These are phyloP conservation scores for Melanerpes formicivorus DNA, from an alignment of 2,113 vertebrate genomes.

Conservation along the genomic window DNA sequence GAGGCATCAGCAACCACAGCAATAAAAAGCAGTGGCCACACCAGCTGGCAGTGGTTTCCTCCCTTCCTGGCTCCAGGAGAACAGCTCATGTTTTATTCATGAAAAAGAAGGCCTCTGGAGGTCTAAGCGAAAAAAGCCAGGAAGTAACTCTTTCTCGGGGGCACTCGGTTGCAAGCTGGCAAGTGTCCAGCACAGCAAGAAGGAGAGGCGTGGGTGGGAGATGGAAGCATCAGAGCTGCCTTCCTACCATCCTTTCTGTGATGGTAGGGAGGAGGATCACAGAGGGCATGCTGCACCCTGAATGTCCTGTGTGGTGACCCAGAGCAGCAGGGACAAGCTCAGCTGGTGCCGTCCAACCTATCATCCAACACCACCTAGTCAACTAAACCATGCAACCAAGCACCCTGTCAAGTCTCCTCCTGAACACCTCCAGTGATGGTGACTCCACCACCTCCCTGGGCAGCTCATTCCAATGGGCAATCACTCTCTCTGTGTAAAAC, in stretches of 20 bases:
- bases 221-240: background rate
- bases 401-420: too few species aligned
- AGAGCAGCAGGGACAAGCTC: background rate
- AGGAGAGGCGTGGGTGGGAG: background rate
- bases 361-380: too few species aligned
- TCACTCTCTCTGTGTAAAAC: too few species aligned
- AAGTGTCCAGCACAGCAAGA: background rate
- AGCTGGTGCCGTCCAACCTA: background rate
- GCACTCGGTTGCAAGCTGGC: background rate
- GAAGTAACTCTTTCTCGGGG: conserved; percentile 73
- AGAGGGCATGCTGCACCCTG: background rate
- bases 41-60: conserved; percentile 68
- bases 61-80: conserved; percentile 28
- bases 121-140: conserved; percentile 46
- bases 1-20: conserved; percentile 68
- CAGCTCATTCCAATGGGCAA: too few species aligned
- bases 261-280: background rate
- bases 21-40: conserved; percentile 50
- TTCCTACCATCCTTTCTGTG: background rate
- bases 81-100: conserved; percentile 79
- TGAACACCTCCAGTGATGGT: too few species aligned
- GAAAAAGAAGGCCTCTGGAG: conserved; percentile 57
- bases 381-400: too few species aligned
- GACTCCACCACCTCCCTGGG: too few species aligned
- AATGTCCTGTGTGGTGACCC: background rate